Conservation (phyloP, 2,113 vertebrate genomes). For the Thamnophis sirtalis region DNA sequence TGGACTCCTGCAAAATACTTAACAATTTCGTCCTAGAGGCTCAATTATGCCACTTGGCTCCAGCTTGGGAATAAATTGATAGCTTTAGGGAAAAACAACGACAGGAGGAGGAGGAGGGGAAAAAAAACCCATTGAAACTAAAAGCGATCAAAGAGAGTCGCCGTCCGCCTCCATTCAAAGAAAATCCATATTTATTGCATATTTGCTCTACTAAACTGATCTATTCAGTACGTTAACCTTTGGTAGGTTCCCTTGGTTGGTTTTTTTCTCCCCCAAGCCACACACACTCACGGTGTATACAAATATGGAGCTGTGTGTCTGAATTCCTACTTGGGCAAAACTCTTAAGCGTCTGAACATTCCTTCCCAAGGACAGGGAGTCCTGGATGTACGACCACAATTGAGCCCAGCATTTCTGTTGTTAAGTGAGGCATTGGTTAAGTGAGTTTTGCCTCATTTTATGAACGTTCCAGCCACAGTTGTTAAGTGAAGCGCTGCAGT, state of each 20-base stretch:
- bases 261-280: background rate
- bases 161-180: background rate
- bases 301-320: background rate
- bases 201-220: background rate
- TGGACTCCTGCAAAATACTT: slow-evolving; percentile 29
- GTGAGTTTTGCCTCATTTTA: background rate
- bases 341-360: background rate
- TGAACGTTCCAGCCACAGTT: background rate
- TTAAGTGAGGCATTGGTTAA: background rate
- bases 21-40: slow-evolving; percentile 48
- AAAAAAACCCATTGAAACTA: slow-evolving; percentile 21
- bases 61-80: slow-evolving; percentile 44
- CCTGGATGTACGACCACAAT: background rate
- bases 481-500: background rate
- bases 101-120: background rate
- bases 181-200: background rate
- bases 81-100: slow-evolving; percentile 48
- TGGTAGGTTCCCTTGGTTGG: background rate
- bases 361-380: background rate
- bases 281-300: background rate
- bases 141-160: background rate
- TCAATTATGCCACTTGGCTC: slow-evolving; percentile 52
- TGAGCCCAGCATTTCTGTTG: background rate
- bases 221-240: background rate
- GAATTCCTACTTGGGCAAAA: background rate